Evolutionary conservation across 2,888 invertebrate genomes (phyloP), one percentile per base, ranked within the genome.

Genomic region (Colostygia pectinataria): DNA sequence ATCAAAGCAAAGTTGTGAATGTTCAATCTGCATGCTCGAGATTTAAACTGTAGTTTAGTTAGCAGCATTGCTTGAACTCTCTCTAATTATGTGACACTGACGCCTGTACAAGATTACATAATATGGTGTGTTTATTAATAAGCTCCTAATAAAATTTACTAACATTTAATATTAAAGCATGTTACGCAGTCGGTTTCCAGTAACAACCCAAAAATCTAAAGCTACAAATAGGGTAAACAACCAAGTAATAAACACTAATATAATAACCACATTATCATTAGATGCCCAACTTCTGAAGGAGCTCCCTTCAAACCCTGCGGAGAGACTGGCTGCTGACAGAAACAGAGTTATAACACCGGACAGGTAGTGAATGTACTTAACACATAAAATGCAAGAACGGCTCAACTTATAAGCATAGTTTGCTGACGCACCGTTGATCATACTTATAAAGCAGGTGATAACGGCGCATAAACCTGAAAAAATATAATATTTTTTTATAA

Each of bases 381-480:
- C 37, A 39, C 61, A 59, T 13, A 49, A 54, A 0, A 57, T 29
- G 20, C 53, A 50, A 18, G 52, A 59, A 12, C 43, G 50, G 5
- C 39, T 58, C 4, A 71, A 9, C 42, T 63, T 71, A 15, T 56
- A 33, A 4, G 59, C 58, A 29, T 66, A 63, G 51, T 64, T 58
- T 8, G 61, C 61, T 13, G 68, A 18, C 12, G 59, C 32, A 18
- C 77, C 77, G 34, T 69, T 73, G 0, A 72, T 12, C 20, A 68
- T 43, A 50, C 69, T 64, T 14, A 66, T 7, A 1, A 66, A 8
- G 37, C 66, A 61, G 6, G 60, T 41, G 6, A 77, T 52, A 8
- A 77, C 43, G 1, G 74, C 69, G 29, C 63, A 57, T 34, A 77
- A 28, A 12, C 69, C 79, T 79, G 71, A 45, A 76, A 75, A 34